Evolutionary conservation across 2,888 invertebrate species (phyloP).

Genomic region (Tromatobia lineatoria): DNA sequence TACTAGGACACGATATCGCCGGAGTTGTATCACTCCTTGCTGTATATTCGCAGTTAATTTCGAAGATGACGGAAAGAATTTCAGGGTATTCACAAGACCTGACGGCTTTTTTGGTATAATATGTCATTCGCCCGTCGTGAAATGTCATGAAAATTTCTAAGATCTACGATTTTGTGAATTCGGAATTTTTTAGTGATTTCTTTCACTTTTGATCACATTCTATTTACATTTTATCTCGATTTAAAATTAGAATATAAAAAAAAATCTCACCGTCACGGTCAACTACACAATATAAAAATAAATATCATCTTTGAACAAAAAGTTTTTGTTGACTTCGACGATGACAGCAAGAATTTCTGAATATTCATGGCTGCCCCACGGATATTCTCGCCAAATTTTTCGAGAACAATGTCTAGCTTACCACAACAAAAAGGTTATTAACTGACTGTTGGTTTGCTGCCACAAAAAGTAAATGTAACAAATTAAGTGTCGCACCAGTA

Average conservation of each 20-base stretch:
- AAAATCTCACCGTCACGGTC: not conserved
- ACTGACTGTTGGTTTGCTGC: too few species aligned
- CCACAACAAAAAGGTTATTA: too few species aligned
- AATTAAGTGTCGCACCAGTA: too few species aligned
- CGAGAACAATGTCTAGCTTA: too few species aligned
- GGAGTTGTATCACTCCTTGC: constrained; percentile 33
- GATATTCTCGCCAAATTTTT: too few species aligned
- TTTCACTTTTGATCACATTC: not conserved
- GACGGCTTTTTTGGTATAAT: constrained; percentile 18
- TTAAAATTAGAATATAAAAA: constrained; percentile 9
- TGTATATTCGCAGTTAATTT: constrained; percentile 57
- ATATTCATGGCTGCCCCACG: too few species aligned
- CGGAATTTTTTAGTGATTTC: not conserved
- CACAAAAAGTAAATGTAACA: too few species aligned
- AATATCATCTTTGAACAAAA: too few species aligned
- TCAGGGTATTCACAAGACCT: constrained; percentile 27
- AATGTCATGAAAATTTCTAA: not conserved
- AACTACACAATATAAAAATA: too few species aligned
- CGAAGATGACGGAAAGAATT: constrained; percentile 45
- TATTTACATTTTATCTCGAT: not conserved
- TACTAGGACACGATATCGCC: constrained; percentile 53
- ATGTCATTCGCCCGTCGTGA: constrained; percentile 6
- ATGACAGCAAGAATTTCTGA: too few species aligned
- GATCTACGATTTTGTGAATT: constrained; percentile 2
- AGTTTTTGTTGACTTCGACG: too few species aligned